These are phyloP conservation scores for Coreoperca whiteheadi DNA, from an alignment of 2,113 vertebrate genomes.

Conservation along the genomic window DNA sequence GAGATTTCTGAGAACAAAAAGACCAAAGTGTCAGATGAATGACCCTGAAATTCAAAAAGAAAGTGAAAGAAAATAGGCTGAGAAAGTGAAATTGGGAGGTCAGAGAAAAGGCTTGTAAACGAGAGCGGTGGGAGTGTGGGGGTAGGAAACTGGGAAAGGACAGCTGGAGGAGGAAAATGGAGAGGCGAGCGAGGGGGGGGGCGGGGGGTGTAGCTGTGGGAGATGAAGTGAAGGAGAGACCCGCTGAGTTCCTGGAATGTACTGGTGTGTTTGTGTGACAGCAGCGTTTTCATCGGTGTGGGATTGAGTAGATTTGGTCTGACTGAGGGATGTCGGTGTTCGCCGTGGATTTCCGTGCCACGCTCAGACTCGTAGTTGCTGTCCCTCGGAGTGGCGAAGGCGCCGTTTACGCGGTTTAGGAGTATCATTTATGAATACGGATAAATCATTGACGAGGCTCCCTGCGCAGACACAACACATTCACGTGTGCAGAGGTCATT, in stretches of 20 bases:
- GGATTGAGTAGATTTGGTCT: conserved; percentile 1
- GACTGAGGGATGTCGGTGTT: conserved; percentile 21
- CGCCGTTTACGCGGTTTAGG: conserved; percentile 39
- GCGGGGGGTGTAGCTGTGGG: conserved; percentile 39
- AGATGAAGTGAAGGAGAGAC: conserved; percentile 62
- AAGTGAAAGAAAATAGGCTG: conserved; percentile 29
- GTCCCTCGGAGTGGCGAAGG: conserved; percentile 15
- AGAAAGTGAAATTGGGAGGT: conserved; percentile 22
- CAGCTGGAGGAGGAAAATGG: conserved; percentile 34
- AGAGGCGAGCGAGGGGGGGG: conserved; percentile 5
- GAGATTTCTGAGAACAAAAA: conserved; percentile 12
- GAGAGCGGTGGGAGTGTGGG: conserved; percentile 35
- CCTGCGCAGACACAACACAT: conserved; percentile 27
- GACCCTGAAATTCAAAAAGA: conserved; percentile 31
- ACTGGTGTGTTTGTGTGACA: conserved; percentile 43
- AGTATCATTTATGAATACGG: conserved; percentile 53
- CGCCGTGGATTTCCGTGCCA: not conserved
- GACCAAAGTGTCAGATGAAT: not conserved
- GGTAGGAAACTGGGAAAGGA: conserved; percentile 8
- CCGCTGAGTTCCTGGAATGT: conserved; percentile 73
- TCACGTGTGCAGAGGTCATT: conserved; percentile 11
- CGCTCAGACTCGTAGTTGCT: not conserved
- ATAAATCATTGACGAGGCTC: conserved; percentile 56
- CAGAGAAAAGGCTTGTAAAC: conserved; percentile 32
- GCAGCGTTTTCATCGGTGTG: conserved; percentile 16